Percentiles rank a stretch among this genome's conserved stretches.
These are phyloP conservation scores for Pseudococcus jackbeardsleyi DNA, from an alignment of 2,888 invertebrate genomes.

Conservation along the genomic window DNA sequence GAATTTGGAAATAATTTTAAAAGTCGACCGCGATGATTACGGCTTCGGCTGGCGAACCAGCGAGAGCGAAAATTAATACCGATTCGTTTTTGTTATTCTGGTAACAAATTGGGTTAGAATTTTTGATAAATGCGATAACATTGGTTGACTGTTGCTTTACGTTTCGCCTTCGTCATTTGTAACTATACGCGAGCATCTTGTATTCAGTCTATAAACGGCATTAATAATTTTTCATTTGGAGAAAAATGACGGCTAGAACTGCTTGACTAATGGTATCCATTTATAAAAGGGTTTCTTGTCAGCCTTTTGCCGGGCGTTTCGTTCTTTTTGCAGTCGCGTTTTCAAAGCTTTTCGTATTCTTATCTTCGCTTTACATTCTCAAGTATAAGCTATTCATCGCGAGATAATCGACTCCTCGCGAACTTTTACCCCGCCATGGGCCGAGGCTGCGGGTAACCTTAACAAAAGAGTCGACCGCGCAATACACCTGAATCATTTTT, in stretches of 20 bases:
- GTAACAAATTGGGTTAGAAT: constrained; percentile 58
- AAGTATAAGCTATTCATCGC: constrained; percentile 47
- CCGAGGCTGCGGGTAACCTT: not conserved
- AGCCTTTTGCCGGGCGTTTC: constrained; percentile 6
- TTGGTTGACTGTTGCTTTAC: constrained; percentile 62
- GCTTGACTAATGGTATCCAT: constrained; percentile 61
- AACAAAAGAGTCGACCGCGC: not conserved
- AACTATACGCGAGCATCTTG: constrained; percentile 44
- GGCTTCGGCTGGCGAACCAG: not conserved
- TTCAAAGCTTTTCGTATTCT: constrained; percentile 32
- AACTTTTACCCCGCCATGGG: not conserved
- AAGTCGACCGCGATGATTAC: constrained; percentile 16
- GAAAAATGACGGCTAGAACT: constrained; percentile 62
- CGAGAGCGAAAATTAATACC: constrained; percentile 31
- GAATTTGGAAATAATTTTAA: constrained; percentile 19
- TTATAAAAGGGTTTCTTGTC: constrained; percentile 54
- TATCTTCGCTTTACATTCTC: constrained; percentile 51
- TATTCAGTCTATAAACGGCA: constrained; percentile 62
- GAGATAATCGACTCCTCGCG: constrained; percentile 41
- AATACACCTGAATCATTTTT: constrained; percentile 28
- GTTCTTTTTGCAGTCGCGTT: constrained; percentile 37
- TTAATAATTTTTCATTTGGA: constrained; percentile 62
- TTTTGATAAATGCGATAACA: constrained; percentile 61
- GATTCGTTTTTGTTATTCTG: constrained; percentile 36
- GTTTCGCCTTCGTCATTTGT: constrained; percentile 56